phyloP scores from a whole-genome alignment of 1,140 invertebrate genomes.

The Myzus persicae region DNA sequence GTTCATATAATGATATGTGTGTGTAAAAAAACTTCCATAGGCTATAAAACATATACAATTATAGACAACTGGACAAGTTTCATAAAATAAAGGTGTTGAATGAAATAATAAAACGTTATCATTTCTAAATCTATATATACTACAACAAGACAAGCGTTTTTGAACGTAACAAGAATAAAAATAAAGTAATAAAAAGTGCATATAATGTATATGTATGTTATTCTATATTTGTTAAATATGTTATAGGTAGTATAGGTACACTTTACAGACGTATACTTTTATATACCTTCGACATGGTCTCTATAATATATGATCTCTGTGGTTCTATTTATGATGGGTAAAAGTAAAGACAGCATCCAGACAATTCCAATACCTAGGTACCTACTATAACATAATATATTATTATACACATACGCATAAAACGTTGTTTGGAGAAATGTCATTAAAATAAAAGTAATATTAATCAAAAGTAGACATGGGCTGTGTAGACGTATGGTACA shows the following conservation, averaged over 20 bases:
- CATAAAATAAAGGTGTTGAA: not conserved
- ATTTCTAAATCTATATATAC: constrained; percentile 16
- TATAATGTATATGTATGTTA: not conserved
- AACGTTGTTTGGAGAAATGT: not conserved
- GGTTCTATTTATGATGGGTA: not conserved
- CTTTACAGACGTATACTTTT: not conserved
- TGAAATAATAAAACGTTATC: constrained; percentile 24
- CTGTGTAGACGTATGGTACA: not conserved
- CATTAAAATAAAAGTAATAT: not conserved
- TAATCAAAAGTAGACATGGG: not conserved
- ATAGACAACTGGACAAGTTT: not conserved
- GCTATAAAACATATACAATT: not conserved
- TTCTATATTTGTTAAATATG: not conserved
- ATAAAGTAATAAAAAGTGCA: not conserved
- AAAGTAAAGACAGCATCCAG: not conserved
- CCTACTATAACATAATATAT: too few species aligned
- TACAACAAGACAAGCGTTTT: not conserved
- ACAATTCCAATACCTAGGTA: not conserved
- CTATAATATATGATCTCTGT: constrained; percentile 4
- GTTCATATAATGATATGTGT: not conserved
- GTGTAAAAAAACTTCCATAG: not conserved
- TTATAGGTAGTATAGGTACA: not conserved
- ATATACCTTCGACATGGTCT: not conserved
- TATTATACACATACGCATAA: not conserved
- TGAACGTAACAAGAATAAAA: constrained; percentile 6